Evolutionary conservation across 2,797 vertebrate species (phyloP), one percentile per base, ranked within the genome.

Genomic region (Percopsis omiscomaycus): DNA sequence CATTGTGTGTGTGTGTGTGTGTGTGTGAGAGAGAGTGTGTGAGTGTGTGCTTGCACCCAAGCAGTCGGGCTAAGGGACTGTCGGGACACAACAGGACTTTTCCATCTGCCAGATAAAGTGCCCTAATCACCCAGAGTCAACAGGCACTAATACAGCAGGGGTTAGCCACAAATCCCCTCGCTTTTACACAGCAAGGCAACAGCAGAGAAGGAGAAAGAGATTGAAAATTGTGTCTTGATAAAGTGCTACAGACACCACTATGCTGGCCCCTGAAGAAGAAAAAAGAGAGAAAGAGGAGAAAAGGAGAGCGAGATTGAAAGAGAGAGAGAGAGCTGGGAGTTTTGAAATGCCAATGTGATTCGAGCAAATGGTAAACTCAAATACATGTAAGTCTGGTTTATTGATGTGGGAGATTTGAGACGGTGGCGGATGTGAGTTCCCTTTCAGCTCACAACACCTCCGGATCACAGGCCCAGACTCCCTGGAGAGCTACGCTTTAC

Each of bases 401-500:
- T 83, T 85, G 86, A 88, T 81, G 79, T 14, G 58, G 71, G 59
- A 76, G 86, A 86, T 88, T 85, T 78, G 78, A 81, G 73, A 65
- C 55, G 27, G 70, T 64, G 63, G 79, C 66, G 67, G 68, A 85
- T 66, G 71, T 62, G 79, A 75, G 71, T 77, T 83, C 59, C 74
- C 71, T 86, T 84, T 83, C 73, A 86, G 84, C 84, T 74, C 69
- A 73, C 75, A 71, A 71, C 81, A 61, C 64, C n/a, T 61, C 73
- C 13, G n/a, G 80, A 86, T 91, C 84, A 89, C 75, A 83, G 57
- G 51, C 77, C 69, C 73, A 75, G 80, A 84, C 83, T 88, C 86
- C 72, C 72, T 0, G 14, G 79, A 61, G 85, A 85, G 69, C 75
- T 53, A 70, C 67, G 76, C 77, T 80, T 84, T 84, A 79, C 73